A percentile compares a stretch with the other conserved stretches of the same genome.
Evolutionary conservation across 2,888 invertebrate species (phyloP).

Genomic region (Hydroisotoma schaefferi): DNA sequence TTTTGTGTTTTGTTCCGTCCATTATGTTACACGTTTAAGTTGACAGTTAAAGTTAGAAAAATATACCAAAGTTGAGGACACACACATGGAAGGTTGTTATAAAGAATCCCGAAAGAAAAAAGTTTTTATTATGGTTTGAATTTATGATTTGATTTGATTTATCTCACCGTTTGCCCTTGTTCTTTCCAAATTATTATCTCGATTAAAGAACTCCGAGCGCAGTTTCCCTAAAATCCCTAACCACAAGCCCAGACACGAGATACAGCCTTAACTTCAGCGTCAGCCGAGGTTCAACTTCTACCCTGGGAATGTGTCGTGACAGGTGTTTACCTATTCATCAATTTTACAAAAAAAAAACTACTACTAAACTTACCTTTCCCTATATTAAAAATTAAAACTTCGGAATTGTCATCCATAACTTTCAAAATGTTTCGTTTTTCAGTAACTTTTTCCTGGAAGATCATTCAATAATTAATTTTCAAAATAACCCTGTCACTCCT

Average conservation of each 20-base stretch:
- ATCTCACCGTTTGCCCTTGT: neutral
- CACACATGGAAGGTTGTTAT: no score
- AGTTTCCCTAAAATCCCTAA: conserved; percentile 46
- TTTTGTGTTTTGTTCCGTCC: conserved; percentile 13
- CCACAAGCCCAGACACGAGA: conserved; percentile 42
- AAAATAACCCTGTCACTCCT: neutral
- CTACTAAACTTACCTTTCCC: no score
- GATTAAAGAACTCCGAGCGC: conserved; percentile 41
- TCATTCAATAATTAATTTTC: conserved; percentile 3
- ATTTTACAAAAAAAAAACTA: no score
- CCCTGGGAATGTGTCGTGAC: conserved; percentile 49
- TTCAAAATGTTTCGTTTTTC: conserved; percentile 2
- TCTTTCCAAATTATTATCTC: no score
- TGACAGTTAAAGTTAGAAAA: no score
- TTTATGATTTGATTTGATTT: neutral
- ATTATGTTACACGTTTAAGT: conserved; percentile 51
- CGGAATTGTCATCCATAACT: conserved; percentile 8
- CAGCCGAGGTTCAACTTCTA: conserved; percentile 46
- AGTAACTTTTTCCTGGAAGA: neutral
- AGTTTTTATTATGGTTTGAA: conserved; percentile 17
- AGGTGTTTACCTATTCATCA: no score
- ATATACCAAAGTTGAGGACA: no score
- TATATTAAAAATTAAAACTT: conserved; percentile 19
- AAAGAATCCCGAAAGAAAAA: no score
- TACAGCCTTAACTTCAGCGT: conserved; percentile 48